A percentile compares a stretch with the other conserved stretches of the same genome.
phyloP scores from a whole-genome alignment of 35 echinoderm and acorn worm species.

The Lytechinus pictus region DNA sequence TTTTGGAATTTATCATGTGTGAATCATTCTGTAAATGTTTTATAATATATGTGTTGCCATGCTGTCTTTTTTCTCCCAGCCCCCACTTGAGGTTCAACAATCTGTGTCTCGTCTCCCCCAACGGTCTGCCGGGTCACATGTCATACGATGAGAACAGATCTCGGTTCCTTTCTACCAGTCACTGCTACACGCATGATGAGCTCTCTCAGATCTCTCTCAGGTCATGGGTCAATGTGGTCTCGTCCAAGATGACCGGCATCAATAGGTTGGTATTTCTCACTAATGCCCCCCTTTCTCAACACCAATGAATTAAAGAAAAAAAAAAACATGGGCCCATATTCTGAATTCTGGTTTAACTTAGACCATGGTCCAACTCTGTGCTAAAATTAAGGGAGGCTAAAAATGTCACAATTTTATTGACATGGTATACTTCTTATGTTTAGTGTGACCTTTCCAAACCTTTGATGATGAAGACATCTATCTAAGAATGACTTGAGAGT shows the following conservation, averaged over 20 bases:
- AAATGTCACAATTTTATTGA: too few relatives aligned
- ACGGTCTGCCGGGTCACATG: constrained; percentile 87
- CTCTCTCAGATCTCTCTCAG: constrained; percentile 89
- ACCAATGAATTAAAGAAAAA: background rate
- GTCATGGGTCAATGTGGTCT: constrained; percentile 93
- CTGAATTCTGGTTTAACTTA: too few relatives aligned
- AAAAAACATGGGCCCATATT: background rate
- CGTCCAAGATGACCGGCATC: constrained; percentile 83
- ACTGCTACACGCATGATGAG: constrained; percentile 83
- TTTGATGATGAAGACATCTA: too few relatives aligned
- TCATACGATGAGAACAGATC: constrained; percentile 55
- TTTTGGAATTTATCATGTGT: too few relatives aligned
- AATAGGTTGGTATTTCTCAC: constrained; percentile 68
- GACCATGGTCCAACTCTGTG: too few relatives aligned
- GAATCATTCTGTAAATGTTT: background rate
- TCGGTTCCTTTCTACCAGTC: constrained; percentile 81
- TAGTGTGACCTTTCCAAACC: too few relatives aligned
- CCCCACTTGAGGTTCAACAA: constrained; percentile 98
- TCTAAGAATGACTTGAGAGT: too few relatives aligned
- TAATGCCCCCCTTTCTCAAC: background rate
- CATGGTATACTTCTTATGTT: too few relatives aligned
- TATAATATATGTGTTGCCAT: background rate
- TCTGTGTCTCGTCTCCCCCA: constrained; percentile 82
- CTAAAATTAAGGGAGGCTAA: too few relatives aligned
- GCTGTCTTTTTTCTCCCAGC: constrained; percentile 49